phyloP scores from a whole-genome alignment of 2,888 invertebrate species.

The Lamellibrachia satsuma region DNA sequence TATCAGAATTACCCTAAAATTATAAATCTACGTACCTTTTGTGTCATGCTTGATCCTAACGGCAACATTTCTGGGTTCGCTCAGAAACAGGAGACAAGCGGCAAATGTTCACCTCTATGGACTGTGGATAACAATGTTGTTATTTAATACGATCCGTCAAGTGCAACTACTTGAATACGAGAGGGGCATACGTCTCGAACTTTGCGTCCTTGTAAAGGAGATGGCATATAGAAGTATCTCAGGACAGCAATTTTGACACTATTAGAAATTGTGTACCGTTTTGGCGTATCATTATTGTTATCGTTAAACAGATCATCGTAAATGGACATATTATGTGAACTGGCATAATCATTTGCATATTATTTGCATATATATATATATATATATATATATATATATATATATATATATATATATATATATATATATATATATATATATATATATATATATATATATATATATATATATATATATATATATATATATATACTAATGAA shows the following conservation, averaged over 20 bases:
- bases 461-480: slow-evolving; percentile 2
- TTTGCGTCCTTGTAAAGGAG: background rate
- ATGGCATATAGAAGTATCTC: too few species aligned
- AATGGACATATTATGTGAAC: background rate
- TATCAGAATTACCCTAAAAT: too few species aligned
- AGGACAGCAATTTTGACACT: too few species aligned
- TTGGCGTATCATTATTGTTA: too few species aligned
- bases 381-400: background rate
- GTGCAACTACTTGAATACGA: background rate
- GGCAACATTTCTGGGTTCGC: too few species aligned
- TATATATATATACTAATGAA: slow-evolving; percentile 18
- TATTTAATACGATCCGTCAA: background rate
- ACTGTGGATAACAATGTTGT: background rate
- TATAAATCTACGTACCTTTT: too few species aligned
- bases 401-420: background rate
- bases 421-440: slow-evolving; percentile 21
- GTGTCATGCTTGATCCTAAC: too few species aligned
- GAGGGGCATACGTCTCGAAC: background rate
- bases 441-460: slow-evolving; percentile 22
- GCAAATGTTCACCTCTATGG: background rate
- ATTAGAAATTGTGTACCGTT: too few species aligned
- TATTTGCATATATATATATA: background rate
- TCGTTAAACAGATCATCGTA: too few species aligned
- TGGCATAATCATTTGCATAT: background rate
- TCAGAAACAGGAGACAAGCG: background rate